Evolutionary conservation across 1,140 invertebrate genomes (phyloP), one percentile per base, ranked within the genome.

Genomic region (Drosophila mayri): DNA sequence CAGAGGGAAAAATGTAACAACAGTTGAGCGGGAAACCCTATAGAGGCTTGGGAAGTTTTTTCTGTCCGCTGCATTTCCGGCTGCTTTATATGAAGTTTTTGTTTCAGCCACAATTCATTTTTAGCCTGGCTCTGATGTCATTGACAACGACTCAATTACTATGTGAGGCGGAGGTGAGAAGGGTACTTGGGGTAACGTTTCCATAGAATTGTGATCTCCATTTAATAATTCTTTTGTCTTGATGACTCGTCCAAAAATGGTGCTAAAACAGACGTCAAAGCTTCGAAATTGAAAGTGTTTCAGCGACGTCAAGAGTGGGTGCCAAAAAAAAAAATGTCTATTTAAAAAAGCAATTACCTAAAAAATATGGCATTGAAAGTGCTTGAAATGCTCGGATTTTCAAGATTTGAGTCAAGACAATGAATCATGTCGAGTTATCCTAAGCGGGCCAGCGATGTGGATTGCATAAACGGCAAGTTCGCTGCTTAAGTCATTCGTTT

Each of bases 191-290:
- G 66, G 18, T 50, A 54, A 28, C 58, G 57, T 62, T 85, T 67
- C 47, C 57, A 63, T 50, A 62, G 59, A 76, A 59, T 70, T 71
- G 60, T 66, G 50, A 47, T 58, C 63, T 60, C 75, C 79, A 86
- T 81, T 87, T 82, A 61, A 87, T 72, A 49, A 52, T 86, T 87
- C 79, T 82, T 70, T 87, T 87, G 83, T 87, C 62, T 72, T 85
- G 65, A 77, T 84, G 77, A 84, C 72, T 85, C 61, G 66, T 44
- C 81, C 58, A 85, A 84, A 73, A 81, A 84, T 72, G 77, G 81
- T 77, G 81, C 76, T 85, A 81, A 84, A 72, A 71, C 70, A 85
- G 76, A 75, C 74, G 78, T 81, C 78, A 78, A 62, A 40, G 46
- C 49, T 30, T 59, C 11, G 61, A 68, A 78, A 82, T 35, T 76